Conservation (phyloP, 2,113 vertebrate genomes). For the Platichthys stellatus region DNA sequence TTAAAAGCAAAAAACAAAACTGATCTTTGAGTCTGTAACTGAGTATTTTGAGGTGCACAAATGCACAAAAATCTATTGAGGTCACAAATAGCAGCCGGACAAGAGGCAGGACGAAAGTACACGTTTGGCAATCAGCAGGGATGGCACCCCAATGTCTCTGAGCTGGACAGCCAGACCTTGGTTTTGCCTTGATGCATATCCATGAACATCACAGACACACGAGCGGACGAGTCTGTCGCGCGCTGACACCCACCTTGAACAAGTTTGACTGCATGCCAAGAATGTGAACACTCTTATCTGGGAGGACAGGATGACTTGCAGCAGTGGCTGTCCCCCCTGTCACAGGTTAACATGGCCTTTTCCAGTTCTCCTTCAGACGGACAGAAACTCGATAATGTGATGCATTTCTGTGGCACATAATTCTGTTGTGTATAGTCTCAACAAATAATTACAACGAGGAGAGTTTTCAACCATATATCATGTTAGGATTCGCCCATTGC, state of each 20-base stretch:
- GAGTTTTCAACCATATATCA: too few relatives aligned
- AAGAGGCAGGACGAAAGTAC: not conserved
- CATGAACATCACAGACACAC: slow-evolving; percentile 38
- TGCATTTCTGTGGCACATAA: not conserved
- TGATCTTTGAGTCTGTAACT: too few relatives aligned
- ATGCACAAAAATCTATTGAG: not conserved
- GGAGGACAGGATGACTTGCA: slow-evolving; percentile 54
- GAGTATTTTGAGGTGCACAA: not conserved
- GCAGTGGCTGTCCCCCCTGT: slow-evolving; percentile 37
- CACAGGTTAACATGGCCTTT: slow-evolving; percentile 20
- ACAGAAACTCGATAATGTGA: not conserved
- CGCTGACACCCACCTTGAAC: slow-evolving; percentile 49
- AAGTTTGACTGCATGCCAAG: slow-evolving; percentile 59
- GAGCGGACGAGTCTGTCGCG: slow-evolving; percentile 32
- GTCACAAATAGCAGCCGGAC: not conserved
- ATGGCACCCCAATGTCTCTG: not conserved
- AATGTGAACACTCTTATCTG: slow-evolving; percentile 34
- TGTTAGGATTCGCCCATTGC: too few relatives aligned
- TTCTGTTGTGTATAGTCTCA: not conserved
- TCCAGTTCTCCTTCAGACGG: not conserved
- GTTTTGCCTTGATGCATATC: slow-evolving; percentile 31
- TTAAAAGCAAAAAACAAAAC: too few relatives aligned
- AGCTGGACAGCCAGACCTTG: slow-evolving; percentile 32
- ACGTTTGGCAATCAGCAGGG: slow-evolving; percentile 26
- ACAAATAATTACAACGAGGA: too few relatives aligned